phyloP scores from a whole-genome alignment of 2,113 vertebrate species.

The Gorsachius goisagi region DNA sequence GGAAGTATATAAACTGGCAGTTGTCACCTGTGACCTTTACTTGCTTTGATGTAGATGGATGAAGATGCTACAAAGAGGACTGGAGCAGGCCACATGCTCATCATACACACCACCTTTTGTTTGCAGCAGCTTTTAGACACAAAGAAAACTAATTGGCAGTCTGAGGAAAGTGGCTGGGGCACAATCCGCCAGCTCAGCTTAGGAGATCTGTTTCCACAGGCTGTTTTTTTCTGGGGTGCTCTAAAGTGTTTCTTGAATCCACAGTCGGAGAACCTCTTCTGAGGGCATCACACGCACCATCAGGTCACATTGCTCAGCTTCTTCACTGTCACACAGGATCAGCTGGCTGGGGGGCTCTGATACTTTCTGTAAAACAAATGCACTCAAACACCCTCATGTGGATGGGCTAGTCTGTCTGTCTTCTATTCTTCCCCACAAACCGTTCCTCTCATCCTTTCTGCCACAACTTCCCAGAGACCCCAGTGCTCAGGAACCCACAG shows the following conservation, averaged over 20 bases:
- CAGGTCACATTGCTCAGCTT: constrained; percentile 43
- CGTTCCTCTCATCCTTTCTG: background rate
- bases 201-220: background rate
- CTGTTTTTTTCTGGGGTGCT: background rate
- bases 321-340: constrained; percentile 17
- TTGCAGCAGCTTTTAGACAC: background rate
- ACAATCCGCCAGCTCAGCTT: background rate
- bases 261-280: constrained; percentile 45
- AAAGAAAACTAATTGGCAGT: background rate
- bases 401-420: background rate
- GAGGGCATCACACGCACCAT: background rate
- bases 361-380: constrained; percentile 63
- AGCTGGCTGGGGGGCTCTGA: constrained; percentile 37
- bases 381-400: background rate
- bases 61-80: background rate
- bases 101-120: background rate
- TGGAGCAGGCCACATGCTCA: background rate
- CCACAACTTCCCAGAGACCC: background rate
- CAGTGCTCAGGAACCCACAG: background rate
- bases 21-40: background rate
- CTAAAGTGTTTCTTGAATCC: constrained; percentile 33
- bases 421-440: background rate
- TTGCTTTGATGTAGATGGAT: background rate
- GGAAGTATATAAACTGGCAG: background rate
- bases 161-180: background rate